Percentiles rank a stretch among this genome's conserved stretches.
These are phyloP conservation scores for Podarcis siculus DNA, from an alignment of 2,797 vertebrate species.

Conservation along the genomic window DNA sequence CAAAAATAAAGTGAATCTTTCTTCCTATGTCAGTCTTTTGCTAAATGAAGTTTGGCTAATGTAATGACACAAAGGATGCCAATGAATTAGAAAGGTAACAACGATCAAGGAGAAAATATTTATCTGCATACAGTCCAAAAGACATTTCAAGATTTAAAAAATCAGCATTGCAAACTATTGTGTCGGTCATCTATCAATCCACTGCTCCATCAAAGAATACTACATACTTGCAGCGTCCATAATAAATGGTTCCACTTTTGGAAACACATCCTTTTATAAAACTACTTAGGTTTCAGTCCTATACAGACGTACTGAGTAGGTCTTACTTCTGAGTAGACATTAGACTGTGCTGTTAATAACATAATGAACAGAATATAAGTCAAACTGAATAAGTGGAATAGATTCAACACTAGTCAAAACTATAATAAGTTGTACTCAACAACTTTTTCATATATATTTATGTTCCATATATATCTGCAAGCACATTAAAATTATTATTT, in stretches of 20 bases:
- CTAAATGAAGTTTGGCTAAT: constrained; percentile 35
- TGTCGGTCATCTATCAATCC: neutral
- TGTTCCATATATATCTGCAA: neutral
- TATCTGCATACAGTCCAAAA: neutral
- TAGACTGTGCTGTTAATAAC: too few species aligned
- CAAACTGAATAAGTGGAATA: too few species aligned
- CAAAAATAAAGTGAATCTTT: constrained; percentile 64
- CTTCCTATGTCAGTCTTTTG: constrained; percentile 23
- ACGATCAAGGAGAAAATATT: neutral
- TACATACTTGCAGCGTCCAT: neutral
- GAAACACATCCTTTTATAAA: neutral
- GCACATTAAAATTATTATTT: neutral
- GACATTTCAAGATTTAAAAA: neutral
- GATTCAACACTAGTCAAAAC: too few species aligned
- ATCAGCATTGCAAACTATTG: neutral
- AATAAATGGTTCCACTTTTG: neutral
- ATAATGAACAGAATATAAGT: neutral
- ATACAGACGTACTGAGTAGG: too few species aligned
- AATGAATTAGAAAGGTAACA: constrained; percentile 10
- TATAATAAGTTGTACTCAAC: too few species aligned
- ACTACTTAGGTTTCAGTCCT: neutral
- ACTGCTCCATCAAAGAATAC: neutral
- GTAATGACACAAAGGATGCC: rapidly evolving
- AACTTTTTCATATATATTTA: neutral
- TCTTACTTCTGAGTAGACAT: too few species aligned